Evolutionary conservation across 64 coral and sea anemone species (phyloP).

Genomic region (Actinia equina): DNA sequence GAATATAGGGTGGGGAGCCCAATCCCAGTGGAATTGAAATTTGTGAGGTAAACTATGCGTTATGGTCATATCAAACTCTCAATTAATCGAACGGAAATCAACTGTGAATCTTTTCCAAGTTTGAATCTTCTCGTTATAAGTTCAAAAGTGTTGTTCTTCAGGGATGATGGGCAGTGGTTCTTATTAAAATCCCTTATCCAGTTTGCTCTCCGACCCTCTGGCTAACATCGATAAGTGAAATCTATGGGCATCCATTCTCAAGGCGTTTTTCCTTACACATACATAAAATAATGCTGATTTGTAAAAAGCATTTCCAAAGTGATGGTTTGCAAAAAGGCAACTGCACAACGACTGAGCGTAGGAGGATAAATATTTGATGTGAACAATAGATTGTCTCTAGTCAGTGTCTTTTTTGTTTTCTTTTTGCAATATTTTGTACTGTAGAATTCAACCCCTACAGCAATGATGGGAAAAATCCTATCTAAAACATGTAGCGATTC

Average conservation of each 20-base stretch:
- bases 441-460: background rate
- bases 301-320: constrained; percentile 3
- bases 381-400: background rate
- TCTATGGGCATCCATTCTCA: background rate
- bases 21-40: too few species aligned
- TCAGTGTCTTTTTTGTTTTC: background rate
- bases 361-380: constrained; percentile 7
- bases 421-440: background rate
- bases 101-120: too few species aligned
- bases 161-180: too few species aligned
- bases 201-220: too few species aligned
- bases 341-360: constrained; percentile 5
- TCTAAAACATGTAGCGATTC: background rate
- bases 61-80: too few species aligned
- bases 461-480: background rate
- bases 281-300: background rate
- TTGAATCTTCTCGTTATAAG: too few species aligned
- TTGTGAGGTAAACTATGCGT: too few species aligned
- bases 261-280: background rate
- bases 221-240: too few species aligned
- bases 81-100: too few species aligned
- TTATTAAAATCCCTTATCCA: too few species aligned
- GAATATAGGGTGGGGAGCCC: too few species aligned
- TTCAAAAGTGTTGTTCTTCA: too few species aligned
- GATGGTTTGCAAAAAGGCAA: constrained; percentile 6